Base-by-base conservation (phyloP, 1,140 invertebrate species). In the Hesperophylax magnus region DNA sequence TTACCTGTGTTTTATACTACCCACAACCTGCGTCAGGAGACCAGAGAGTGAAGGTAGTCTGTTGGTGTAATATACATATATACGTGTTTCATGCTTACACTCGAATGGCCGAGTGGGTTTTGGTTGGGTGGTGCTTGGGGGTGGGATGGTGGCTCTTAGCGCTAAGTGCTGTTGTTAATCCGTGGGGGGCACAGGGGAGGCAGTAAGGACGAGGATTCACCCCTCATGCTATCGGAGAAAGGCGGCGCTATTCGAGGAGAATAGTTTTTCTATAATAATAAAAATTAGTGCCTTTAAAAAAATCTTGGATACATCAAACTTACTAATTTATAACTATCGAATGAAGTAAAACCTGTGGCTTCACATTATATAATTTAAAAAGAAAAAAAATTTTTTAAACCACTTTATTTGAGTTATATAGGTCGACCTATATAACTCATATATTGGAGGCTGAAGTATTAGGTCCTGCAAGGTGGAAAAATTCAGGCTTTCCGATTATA, bases 151-250 rank as follows among this genome's bases (percentile, higher is more conserved):
- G 80, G 78, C 83, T 84, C 83, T 84, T 84, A 84, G 81, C 69
- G 79, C 83, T 84, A 84, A 84, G 83, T 84, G 83, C 81, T 82
- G 78, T 75, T 79, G 83, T 84, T 84, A 84, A 84, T 84, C 81
- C 74, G 69, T 54, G 77, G 74, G 80, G 82, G 72, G 82, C 24
- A 7, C 39, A 47, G 9, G 39, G 39, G 39, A 17, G 63, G 56
- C n/a, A 7, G n/a, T 58, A 17, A 18, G 61, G 20, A 65, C 61
- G 18, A 31, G 22, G 3, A 47, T 47, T 47, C 39, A 47, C 39
- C 17, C 69, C 69, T 11, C 34, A 18, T 11, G 17, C 9, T 72
- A 72, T 22, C 9, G 54, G 31, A 27, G 74, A 77, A 61, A 34
- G 81, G 58, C 60, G 81, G 47, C 81, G 78, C 69, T 61, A 4